Conservation (phyloP, 2,113 vertebrate genomes). For the Anseranas semipalmata region DNA sequence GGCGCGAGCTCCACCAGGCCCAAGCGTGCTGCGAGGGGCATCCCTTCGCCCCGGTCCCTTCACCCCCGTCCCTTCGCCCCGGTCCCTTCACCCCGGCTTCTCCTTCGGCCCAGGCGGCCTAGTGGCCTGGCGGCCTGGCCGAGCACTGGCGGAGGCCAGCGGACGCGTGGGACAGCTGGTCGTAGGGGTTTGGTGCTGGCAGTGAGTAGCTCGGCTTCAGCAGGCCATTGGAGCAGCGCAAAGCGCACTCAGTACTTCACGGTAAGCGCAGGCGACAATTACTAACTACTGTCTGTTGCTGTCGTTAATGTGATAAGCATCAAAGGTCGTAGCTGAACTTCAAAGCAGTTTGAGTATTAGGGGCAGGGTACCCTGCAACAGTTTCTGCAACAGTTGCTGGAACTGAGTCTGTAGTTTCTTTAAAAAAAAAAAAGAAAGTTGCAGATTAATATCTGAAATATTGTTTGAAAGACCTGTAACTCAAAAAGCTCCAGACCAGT, state of each 20-base stretch:
- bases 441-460: neutral
- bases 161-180: accelerated
- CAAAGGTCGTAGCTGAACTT: neutral
- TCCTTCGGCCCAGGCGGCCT: neutral
- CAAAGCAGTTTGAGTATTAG: neutral
- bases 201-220: neutral
- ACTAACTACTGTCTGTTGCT: neutral
- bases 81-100: neutral
- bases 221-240: accelerated
- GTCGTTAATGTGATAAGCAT: neutral
- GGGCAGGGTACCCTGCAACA: neutral
- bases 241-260: neutral
- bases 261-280: neutral
- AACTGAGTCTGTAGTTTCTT: neutral
- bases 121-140: too few species aligned
- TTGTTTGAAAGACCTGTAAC: neutral
- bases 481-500: neutral
- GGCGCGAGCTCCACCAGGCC: neutral
- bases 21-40: accelerated
- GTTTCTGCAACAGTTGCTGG: neutral
- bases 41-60: accelerated
- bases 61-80: too few species aligned
- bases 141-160: neutral
- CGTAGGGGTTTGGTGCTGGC: neutral
- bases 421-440: neutral